These are phyloP conservation scores for Sporophila hypoxantha DNA, from an alignment of 2,113 vertebrate genomes.

Conservation along the genomic window DNA sequence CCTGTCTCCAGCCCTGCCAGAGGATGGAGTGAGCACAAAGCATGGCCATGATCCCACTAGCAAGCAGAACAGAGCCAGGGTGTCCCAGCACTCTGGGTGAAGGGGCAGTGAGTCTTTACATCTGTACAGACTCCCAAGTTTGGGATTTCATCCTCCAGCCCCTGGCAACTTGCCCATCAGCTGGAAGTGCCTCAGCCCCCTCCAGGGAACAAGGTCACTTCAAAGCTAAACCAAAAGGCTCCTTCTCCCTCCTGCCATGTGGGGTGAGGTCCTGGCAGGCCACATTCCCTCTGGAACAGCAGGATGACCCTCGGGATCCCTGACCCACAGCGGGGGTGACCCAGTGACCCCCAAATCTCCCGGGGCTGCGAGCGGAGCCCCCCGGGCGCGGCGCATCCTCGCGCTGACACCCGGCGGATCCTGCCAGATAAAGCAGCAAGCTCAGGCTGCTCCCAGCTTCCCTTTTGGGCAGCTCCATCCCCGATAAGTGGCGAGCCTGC, in stretches of 20 bases:
- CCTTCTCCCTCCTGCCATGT: neutral
- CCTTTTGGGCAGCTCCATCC: slow-evolving; percentile 86
- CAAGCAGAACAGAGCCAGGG: neutral
- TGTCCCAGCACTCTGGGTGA: neutral
- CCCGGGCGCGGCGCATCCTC: neutral
- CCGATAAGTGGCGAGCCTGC: slow-evolving; percentile 90
- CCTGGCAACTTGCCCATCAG: slow-evolving; percentile 74
- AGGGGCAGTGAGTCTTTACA: neutral
- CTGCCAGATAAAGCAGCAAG: slow-evolving; percentile 71
- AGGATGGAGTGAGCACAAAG: neutral
- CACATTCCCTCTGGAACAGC: neutral
- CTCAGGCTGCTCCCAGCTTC: slow-evolving; percentile 88
- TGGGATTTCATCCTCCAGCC: slow-evolving; percentile 77
- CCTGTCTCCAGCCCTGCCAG: rapidly evolving
- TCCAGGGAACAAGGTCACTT: slow-evolving; percentile 78
- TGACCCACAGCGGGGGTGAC: neutral
- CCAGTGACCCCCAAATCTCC: neutral
- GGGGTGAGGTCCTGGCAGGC: neutral
- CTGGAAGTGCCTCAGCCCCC: slow-evolving; percentile 75
- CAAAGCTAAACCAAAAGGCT: slow-evolving; percentile 69
- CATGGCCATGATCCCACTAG: rapidly evolving
- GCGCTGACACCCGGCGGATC: slow-evolving; percentile 61
- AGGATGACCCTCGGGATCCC: rapidly evolving
- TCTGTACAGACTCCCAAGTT: slow-evolving; percentile 19
- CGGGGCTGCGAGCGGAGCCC: rapidly evolving